Conservation (phyloP, 1,140 invertebrate genomes). For the Drosophila repletoides region DNA sequence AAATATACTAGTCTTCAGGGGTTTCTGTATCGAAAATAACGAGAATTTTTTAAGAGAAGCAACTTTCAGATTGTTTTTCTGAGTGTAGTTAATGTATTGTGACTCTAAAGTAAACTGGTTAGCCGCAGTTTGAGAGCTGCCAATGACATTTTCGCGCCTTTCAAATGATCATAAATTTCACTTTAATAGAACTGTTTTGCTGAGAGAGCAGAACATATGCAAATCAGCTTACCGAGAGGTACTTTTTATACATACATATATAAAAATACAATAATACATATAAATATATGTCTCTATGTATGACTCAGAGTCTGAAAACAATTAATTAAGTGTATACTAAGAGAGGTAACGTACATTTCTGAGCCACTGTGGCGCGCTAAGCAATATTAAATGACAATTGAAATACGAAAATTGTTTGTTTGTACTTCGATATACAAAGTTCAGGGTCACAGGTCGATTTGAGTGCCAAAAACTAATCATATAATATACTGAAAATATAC, state of each 20-base stretch:
- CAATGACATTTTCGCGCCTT: constrained; percentile 37
- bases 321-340: not conserved
- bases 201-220: constrained; percentile 31
- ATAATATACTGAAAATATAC: too few relatives aligned
- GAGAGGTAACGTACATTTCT: too few relatives aligned
- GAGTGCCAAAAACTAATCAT: not conserved
- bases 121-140: not conserved
- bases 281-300: too few relatives aligned
- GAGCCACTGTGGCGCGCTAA: too few relatives aligned
- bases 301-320: constrained; percentile 19
- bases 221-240: constrained; percentile 25
- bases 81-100: too few relatives aligned
- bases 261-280: not conserved
- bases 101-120: not conserved
- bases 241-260: constrained; percentile 13
- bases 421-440: not conserved
- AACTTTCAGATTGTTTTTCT: too few relatives aligned
- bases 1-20: too few relatives aligned
- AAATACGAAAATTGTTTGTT: constrained; percentile 17
- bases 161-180: constrained; percentile 60
- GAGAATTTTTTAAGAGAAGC: too few relatives aligned
- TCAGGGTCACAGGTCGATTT: not conserved
- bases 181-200: constrained; percentile 56
- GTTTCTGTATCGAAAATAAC: too few relatives aligned
- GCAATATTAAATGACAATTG: constrained; percentile 24